Base-by-base conservation (phyloP, 2,113 vertebrate species). In the Indri indri region DNA sequence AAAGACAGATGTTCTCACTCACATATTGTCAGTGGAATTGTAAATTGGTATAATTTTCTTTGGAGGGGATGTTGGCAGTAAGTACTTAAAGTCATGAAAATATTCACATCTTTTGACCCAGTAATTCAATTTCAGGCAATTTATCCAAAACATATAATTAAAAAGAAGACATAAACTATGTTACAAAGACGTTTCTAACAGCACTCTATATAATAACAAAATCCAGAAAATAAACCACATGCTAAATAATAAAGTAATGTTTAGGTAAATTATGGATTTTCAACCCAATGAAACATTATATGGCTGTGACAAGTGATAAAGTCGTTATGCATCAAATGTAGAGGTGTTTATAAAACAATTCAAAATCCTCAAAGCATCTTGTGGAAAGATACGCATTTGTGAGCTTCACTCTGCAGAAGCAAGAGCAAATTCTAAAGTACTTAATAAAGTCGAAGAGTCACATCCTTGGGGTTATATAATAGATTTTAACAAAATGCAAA, bases 91-190 rank as follows among this genome's bases (percentile, higher is more conserved):
- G 11, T 85, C 54, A 65, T 54, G 88, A 88, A 91, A 88, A 73
- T 89, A 85, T 63, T 77, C 54, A 54, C 52, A 40, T 86, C 37
- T 40, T 86, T 86, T 85, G 73, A 86, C 57, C n/a, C 47, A 85
- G 47, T 74, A 50, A 79, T 84, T 91, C 30, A 79, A 92, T 85
- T 92, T 94, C 84, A 66, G 88, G 88, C 65, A 85, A 80, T 59
- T 85, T 94, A 92, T 37, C 65, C 71, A 89, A 94, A 89, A 89
- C 61, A 93, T 82, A 40, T 86, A 61, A 68, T 89, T 76, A 76
- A 34, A 88, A 93, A 76, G 74, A 83, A 76, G 66, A 76, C 63
- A 89, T 52, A 90, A 63, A 61, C 57, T 70, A 61, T 77, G 47
- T 65, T 82, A 70, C n/a, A 92, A 68, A 96, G 84, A 47, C 74